Evolutionary conservation across 2,113 vertebrate species (phyloP).

Genomic region (Cromileptes altivelis): DNA sequence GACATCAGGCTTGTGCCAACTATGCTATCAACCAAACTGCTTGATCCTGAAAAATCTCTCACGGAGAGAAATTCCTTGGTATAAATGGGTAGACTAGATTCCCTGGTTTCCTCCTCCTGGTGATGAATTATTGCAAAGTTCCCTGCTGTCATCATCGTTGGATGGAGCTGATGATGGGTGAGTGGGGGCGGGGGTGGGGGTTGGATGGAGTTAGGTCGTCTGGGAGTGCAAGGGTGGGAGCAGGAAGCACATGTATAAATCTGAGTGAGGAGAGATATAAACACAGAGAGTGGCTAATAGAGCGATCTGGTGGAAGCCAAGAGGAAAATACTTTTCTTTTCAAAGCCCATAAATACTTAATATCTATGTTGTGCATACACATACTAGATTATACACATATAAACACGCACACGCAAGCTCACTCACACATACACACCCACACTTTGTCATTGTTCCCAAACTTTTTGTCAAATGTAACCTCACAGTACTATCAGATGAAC

Average conservation of each 20-base stretch:
- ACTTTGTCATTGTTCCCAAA: background rate
- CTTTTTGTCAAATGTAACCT: background rate
- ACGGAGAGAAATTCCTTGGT: background rate
- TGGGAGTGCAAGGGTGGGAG: conserved; percentile 73
- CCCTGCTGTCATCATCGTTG: conserved; percentile 63
- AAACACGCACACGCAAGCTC: background rate
- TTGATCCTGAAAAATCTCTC: conserved; percentile 27
- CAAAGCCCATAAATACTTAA: conserved; percentile 36
- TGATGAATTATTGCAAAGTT: conserved; percentile 70
- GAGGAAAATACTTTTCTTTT: conserved; percentile 50
- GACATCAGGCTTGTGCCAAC: conserved; percentile 17
- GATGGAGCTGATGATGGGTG: conserved; percentile 66
- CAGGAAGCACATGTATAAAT: conserved; percentile 79
- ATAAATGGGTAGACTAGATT: conserved; percentile 45
- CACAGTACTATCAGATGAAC: background rate
- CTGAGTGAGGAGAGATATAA: conserved; percentile 69
- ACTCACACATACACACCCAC: background rate
- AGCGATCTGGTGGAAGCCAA: conserved; percentile 44
- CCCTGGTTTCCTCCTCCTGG: conserved; percentile 58
- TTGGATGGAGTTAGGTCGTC: conserved; percentile 55
- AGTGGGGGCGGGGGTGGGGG: conserved; percentile 42
- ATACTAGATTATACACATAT: background rate
- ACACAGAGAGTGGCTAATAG: conserved; percentile 66
- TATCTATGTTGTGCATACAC: background rate
- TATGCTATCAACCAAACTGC: conserved; percentile 43